Percentiles rank a stretch among this genome's conserved stretches.
Conservation (phyloP, 2,113 vertebrate species). For the Colinus virginianus region DNA sequence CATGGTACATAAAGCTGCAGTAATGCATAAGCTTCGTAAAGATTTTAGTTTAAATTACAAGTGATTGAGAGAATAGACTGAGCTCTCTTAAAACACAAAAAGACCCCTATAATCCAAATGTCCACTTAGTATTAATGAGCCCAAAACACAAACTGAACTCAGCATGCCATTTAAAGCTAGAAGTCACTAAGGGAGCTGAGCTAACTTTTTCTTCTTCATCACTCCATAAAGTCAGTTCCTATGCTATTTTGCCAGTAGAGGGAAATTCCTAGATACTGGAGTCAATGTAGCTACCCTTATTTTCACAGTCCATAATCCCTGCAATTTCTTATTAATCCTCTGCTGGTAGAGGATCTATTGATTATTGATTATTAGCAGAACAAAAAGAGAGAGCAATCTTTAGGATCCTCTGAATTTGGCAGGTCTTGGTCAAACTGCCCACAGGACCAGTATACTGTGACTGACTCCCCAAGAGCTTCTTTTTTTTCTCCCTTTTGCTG, state of each 20-base stretch:
- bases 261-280: not conserved
- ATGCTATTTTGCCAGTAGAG: not conserved
- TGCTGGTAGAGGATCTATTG: not conserved
- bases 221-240: not conserved
- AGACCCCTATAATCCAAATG: not conserved
- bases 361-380: not conserved
- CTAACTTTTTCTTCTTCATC: not conserved
- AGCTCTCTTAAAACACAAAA: not conserved
- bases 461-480: not conserved
- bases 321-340: not conserved
- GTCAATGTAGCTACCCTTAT: not conserved
- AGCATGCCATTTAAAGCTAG: not conserved
- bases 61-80: rapidly evolving
- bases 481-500: not conserved
- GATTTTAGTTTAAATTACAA: not conserved
- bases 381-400: not conserved
- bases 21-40: rapidly evolving
- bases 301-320: not conserved
- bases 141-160: not conserved
- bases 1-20: not conserved
- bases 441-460: rapidly evolving
- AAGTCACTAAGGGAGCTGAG: rapidly evolving
- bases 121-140: not conserved
- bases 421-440: not conserved
- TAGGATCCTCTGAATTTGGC: not conserved